Conservation (phyloP, 1,140 invertebrate genomes). For the Nixonia krombeini region DNA sequence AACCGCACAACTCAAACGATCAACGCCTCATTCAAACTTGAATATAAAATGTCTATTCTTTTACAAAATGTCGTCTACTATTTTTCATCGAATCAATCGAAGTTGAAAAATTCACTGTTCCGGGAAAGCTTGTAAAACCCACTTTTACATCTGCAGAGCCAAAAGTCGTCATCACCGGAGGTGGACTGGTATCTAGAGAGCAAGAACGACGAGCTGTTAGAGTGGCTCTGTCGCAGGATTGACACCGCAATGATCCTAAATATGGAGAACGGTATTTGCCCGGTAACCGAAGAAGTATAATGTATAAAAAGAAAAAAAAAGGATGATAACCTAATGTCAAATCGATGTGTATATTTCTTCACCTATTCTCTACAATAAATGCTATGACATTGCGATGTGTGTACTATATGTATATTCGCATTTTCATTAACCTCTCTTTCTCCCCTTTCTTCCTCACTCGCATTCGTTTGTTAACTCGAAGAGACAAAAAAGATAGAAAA, state of each 20-base stretch:
- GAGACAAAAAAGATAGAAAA: conserved; percentile 24
- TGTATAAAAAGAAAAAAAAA: conserved; percentile 31
- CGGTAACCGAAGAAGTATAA: conserved; percentile 45
- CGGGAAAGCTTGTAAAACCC: too few relatives aligned
- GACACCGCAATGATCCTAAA: conserved; percentile 81
- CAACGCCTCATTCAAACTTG: too few relatives aligned
- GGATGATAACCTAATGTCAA: conserved; percentile 19
- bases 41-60: too few relatives aligned
- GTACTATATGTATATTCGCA: conserved; percentile 8
- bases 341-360: conserved; percentile 57
- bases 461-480: conserved; percentile 1
- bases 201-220: conserved; percentile 75
- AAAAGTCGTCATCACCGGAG: conserved; percentile 73
- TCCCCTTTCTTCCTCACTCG: neutral
- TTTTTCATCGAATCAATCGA: neutral
- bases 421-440: conserved; percentile 8
- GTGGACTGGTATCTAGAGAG: conserved; percentile 79
- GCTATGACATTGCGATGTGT: conserved; percentile 22
- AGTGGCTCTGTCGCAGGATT: conserved; percentile 81
- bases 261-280: conserved; percentile 74
- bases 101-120: too few relatives aligned
- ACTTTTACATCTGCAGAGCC: too few relatives aligned
- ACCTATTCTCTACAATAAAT: conserved; percentile 56
- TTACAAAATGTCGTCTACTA: too few relatives aligned
- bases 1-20: too few relatives aligned